Conservation (phyloP, 2,888 invertebrate species). For the Pseudoips prasinana region DNA sequence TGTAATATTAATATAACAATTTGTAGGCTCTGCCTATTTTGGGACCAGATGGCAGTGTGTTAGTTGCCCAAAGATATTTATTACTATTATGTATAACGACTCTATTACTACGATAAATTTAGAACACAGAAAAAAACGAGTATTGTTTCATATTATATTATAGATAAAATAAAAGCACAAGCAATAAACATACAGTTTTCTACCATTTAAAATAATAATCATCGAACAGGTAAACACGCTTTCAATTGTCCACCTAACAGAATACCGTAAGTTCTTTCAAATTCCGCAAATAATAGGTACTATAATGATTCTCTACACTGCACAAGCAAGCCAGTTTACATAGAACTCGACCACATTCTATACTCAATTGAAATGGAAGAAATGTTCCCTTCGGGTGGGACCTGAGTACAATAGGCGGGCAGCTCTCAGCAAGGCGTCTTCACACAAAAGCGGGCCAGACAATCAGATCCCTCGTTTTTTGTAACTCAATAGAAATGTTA, state of each 20-base stretch:
- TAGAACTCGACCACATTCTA: slow-evolving; percentile 33
- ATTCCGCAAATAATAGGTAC: slow-evolving; percentile 54
- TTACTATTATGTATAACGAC: too few species aligned
- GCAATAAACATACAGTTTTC: too few species aligned
- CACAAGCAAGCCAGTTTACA: slow-evolving; percentile 33
- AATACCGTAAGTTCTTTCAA: slow-evolving; percentile 40
- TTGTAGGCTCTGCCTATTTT: too few species aligned
- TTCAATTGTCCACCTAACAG: slow-evolving; percentile 21
- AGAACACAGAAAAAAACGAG: too few species aligned
- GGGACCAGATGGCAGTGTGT: too few species aligned
- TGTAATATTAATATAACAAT: too few species aligned
- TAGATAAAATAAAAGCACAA: too few species aligned
- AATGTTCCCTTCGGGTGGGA: slow-evolving; percentile 24
- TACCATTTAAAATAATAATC: slow-evolving; percentile 2
- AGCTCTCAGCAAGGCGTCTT: slow-evolving; percentile 69
- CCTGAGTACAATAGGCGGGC: slow-evolving; percentile 37
- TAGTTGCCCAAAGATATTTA: too few species aligned
- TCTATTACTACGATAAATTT: too few species aligned
- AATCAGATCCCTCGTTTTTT: slow-evolving; percentile 75
- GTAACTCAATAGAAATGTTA: slow-evolving; percentile 79
- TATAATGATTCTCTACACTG: slow-evolving; percentile 35
- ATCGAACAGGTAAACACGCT: slow-evolving; percentile 12
- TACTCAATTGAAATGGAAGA: slow-evolving; percentile 31
- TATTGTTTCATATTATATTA: too few species aligned
- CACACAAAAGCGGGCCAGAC: slow-evolving; percentile 72